Conservation (phyloP, 2,797 vertebrate species). For the Cossypha caffra region DNA sequence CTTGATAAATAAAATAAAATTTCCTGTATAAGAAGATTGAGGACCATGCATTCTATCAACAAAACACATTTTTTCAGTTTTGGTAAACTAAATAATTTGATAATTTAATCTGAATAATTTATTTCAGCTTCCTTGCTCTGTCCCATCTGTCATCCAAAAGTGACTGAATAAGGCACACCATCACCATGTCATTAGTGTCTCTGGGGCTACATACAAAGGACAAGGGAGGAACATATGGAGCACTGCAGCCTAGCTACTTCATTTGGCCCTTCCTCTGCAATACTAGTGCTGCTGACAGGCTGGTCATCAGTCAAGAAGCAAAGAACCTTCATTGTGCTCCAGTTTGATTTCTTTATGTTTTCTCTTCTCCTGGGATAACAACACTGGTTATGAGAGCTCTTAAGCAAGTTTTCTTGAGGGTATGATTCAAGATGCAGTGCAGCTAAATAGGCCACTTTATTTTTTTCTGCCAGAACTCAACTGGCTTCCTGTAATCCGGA, state of each 20-base stretch:
- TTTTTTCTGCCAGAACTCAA: not conserved
- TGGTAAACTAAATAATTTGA: no score
- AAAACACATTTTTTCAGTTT: not conserved
- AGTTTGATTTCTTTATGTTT: not conserved
- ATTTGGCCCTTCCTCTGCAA: not conserved
- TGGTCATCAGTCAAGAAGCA: not conserved
- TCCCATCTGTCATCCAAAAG: not conserved
- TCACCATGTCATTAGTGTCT: not conserved
- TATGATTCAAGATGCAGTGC: not conserved
- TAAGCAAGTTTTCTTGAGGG: not conserved
- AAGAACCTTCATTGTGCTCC: not conserved
- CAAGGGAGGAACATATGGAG: not conserved
- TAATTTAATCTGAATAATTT: not conserved
- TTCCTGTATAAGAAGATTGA: not conserved
- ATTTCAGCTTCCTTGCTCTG: not conserved
- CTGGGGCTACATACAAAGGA: not conserved
- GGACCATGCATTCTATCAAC: not conserved
- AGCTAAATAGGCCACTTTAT: not conserved
- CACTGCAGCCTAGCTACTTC: not conserved
- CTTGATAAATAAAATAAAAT: not conserved
- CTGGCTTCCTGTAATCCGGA: not conserved
- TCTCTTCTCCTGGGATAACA: not conserved
- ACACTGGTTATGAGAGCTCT: not conserved
- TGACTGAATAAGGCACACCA: not conserved
- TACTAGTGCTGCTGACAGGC: not conserved